These are phyloP conservation scores for Diprion similis DNA, from an alignment of 1,140 invertebrate genomes.

Conservation along the genomic window DNA sequence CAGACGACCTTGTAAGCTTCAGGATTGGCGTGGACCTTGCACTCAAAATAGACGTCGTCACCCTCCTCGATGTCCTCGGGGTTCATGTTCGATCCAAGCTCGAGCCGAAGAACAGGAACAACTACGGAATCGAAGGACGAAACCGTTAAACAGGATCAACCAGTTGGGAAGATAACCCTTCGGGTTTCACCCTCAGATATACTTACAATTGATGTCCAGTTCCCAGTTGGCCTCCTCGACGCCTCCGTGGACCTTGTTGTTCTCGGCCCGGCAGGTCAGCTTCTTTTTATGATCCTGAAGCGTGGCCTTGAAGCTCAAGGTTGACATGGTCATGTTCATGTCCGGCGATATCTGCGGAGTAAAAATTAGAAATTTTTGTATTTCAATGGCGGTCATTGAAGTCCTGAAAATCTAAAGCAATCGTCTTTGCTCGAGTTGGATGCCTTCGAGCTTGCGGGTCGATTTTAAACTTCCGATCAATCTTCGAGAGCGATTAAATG, in stretches of 20 bases:
- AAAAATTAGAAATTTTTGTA: background rate
- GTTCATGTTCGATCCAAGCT: conserved; percentile 83
- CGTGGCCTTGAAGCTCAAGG: conserved; percentile 75
- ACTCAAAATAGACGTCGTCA: conserved; percentile 91
- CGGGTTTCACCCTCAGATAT: conserved; percentile 23
- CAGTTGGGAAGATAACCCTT: background rate
- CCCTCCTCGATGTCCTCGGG: conserved; percentile 88
- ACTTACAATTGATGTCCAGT: conserved; percentile 86
- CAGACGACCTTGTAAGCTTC: conserved; percentile 86
- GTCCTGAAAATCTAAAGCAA: too few relatives aligned
- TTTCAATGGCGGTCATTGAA: conserved; percentile 23
- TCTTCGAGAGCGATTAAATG: too few relatives aligned
- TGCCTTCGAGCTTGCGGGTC: too few relatives aligned
- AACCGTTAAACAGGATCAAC: conserved; percentile 27
- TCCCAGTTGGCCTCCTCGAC: conserved; percentile 79
- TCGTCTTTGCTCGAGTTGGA: background rate
- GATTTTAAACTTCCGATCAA: too few relatives aligned
- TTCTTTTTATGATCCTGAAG: conserved; percentile 79
- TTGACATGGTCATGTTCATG: conserved; percentile 82
- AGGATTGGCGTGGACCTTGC: conserved; percentile 86
- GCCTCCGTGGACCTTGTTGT: conserved; percentile 74
- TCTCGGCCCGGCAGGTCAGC: conserved; percentile 83
- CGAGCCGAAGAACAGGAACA: conserved; percentile 75
- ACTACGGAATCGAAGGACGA: conserved; percentile 65
- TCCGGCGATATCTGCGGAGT: conserved; percentile 73